These are phyloP conservation scores for Heliconius hermathena DNA, from an alignment of 1,140 invertebrate genomes.

Conservation along the genomic window DNA sequence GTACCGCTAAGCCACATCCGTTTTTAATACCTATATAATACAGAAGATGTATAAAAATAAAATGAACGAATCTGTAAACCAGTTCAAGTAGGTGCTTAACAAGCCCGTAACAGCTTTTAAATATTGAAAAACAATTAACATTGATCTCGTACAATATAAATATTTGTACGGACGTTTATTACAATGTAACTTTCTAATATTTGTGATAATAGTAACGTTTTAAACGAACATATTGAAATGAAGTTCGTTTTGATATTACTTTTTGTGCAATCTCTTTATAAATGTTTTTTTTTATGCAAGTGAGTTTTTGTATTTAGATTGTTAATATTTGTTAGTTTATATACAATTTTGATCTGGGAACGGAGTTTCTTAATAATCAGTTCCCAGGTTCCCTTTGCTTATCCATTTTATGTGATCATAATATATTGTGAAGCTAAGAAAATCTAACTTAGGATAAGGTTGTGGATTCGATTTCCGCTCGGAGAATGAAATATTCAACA, in stretches of 20 bases:
- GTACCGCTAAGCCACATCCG: too few species aligned
- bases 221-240: background rate
- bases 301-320: background rate
- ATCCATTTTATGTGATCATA: too few species aligned
- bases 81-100: background rate
- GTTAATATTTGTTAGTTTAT: background rate
- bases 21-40: too few species aligned
- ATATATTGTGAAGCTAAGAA: too few species aligned
- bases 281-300: background rate
- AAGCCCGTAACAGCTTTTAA: background rate
- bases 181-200: constrained; percentile 1
- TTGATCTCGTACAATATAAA: background rate
- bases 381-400: too few species aligned
- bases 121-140: constrained; percentile 16
- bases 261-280: background rate
- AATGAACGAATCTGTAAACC: background rate
- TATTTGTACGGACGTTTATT: background rate
- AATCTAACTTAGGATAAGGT: too few species aligned
- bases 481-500: too few species aligned
- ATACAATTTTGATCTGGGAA: background rate
- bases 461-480: too few species aligned
- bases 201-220: background rate
- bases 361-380: too few species aligned
- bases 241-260: background rate
- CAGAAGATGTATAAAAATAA: too few species aligned